phyloP scores from a whole-genome alignment of 1,140 invertebrate species.

The Archivesica marissinica region DNA sequence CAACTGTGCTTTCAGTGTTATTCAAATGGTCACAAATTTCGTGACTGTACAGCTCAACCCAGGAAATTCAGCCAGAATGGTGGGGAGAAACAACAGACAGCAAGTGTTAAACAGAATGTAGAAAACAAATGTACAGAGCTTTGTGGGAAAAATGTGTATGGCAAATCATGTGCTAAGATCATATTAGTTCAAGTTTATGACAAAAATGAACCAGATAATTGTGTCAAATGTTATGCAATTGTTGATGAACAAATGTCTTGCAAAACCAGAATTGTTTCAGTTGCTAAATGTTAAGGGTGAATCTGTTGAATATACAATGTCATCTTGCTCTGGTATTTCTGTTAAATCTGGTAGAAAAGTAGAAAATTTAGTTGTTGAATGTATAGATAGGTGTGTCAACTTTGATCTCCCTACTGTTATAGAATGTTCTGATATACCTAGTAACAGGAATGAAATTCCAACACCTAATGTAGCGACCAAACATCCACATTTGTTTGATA shows the following conservation, averaged over 20 bases:
- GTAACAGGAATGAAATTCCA: slow-evolving; percentile 49
- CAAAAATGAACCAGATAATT: too few relatives aligned
- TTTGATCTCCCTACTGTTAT: slow-evolving; percentile 41
- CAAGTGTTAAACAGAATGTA: slow-evolving; percentile 1
- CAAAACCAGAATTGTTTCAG: too few relatives aligned
- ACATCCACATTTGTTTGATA: slow-evolving; percentile 17
- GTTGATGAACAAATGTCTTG: slow-evolving; percentile 57
- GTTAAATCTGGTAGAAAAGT: not conserved
- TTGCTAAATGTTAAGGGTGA: slow-evolving; percentile 27
- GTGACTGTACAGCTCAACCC: not conserved
- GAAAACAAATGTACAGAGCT: slow-evolving; percentile 47
- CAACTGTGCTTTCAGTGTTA: too few relatives aligned
- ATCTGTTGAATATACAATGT: slow-evolving; percentile 28
- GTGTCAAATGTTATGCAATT: slow-evolving; percentile 57
- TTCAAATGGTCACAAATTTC: too few relatives aligned
- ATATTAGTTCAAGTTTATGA: too few relatives aligned
- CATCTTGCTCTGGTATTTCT: slow-evolving; percentile 33
- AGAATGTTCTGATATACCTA: slow-evolving; percentile 64
- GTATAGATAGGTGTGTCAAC: not conserved
- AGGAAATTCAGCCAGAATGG: not conserved
- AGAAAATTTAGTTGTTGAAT: slow-evolving; percentile 14
- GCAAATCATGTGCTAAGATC: slow-evolving; percentile 19
- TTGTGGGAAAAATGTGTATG: slow-evolving; percentile 21
- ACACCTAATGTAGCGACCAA: slow-evolving; percentile 53
- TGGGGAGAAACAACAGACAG: too few relatives aligned